These are phyloP conservation scores for Drosophila diplacantha DNA, from an alignment of 2,888 invertebrate genomes.

Conservation along the genomic window DNA sequence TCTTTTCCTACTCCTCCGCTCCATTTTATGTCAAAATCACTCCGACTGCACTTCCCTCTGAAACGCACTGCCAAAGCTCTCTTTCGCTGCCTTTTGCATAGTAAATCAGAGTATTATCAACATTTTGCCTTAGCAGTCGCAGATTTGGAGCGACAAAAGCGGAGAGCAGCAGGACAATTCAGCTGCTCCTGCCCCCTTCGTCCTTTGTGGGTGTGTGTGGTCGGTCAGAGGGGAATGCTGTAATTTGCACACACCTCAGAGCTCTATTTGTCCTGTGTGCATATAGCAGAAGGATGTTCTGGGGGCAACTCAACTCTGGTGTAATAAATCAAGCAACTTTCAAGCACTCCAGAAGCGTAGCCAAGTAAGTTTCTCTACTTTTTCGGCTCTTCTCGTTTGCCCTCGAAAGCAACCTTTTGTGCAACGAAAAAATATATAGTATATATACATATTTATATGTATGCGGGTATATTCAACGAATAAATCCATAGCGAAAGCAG, in stretches of 20 bases:
- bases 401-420: slow-evolving; percentile 31
- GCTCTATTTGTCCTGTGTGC: slow-evolving; percentile 57
- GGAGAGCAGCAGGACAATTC: slow-evolving; percentile 48
- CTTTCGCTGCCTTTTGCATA: slow-evolving; percentile 40
- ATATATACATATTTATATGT: slow-evolving; percentile 21
- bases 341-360: slow-evolving; percentile 65
- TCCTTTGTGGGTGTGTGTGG: slow-evolving; percentile 48
- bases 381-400: slow-evolving; percentile 26
- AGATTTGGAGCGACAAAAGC: slow-evolving; percentile 43
- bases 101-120: slow-evolving; percentile 63
- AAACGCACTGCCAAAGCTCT: slow-evolving; percentile 46
- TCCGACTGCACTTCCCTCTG: slow-evolving; percentile 14
- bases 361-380: slow-evolving; percentile 50
- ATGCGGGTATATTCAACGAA: slow-evolving; percentile 39
- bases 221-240: slow-evolving; percentile 64
- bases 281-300: slow-evolving; percentile 20
- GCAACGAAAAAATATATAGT: slow-evolving; percentile 25
- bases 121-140: slow-evolving; percentile 58
- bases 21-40: slow-evolving; percentile 17
- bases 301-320: slow-evolving; percentile 26
- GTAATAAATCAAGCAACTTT: slow-evolving; percentile 71
- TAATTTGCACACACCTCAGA: slow-evolving; percentile 58
- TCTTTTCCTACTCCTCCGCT: slow-evolving; percentile 2
- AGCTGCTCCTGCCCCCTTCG: slow-evolving; percentile 33
- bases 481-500: slow-evolving; percentile 52